phyloP scores from a whole-genome alignment of 2,113 vertebrate species.

The Bujurquina vittata region DNA sequence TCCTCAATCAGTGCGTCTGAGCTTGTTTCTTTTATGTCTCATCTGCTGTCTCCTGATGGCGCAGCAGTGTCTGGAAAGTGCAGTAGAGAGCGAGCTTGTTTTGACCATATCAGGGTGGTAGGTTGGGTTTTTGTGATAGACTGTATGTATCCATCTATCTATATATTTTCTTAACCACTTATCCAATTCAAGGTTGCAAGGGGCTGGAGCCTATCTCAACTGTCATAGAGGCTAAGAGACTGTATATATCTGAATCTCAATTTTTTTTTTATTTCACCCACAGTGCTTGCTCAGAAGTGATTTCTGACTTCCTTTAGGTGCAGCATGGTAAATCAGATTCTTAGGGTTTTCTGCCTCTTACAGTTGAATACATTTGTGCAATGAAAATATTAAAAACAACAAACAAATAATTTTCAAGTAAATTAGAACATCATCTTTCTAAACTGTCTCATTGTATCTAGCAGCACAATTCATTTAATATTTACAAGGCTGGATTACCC shows the following conservation, averaged over 20 bases:
- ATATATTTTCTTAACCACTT: neutral
- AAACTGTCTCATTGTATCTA: neutral
- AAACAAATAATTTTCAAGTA: neutral
- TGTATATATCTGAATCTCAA: neutral
- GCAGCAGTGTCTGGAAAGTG: constrained; percentile 11
- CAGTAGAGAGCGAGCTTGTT: neutral
- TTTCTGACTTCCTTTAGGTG: neutral
- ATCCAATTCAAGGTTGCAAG: neutral
- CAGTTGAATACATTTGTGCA: neutral
- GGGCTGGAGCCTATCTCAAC: neutral
- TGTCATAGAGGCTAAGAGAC: neutral
- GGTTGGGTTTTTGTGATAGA: constrained; percentile 6
- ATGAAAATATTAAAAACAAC: neutral
- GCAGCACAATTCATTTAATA: neutral
- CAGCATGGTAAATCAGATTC: neutral
- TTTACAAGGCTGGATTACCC: neutral
- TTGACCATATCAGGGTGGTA: neutral
- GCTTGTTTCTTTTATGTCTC: constrained; percentile 47
- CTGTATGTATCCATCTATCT: neutral
- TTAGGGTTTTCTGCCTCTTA: neutral
- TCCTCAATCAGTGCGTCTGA: constrained; percentile 39
- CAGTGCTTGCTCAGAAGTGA: neutral
- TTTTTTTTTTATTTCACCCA: neutral
- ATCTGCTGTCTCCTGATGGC: constrained; percentile 36
- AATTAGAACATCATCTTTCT: neutral